These are phyloP conservation scores for Limonius californicus DNA, from an alignment of 1,140 invertebrate genomes.

Conservation along the genomic window DNA sequence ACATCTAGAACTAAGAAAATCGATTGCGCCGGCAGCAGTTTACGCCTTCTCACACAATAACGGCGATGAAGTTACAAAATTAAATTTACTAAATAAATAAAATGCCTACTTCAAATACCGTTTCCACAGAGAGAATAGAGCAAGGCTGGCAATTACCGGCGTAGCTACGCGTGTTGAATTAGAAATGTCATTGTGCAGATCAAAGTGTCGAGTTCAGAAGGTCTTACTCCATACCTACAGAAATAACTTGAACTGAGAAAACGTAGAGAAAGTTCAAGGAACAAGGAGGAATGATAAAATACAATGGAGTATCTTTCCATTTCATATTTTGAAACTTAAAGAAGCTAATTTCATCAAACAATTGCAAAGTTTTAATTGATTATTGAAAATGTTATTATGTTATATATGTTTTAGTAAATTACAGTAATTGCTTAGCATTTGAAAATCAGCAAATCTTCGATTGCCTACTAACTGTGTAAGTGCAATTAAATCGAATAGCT, in stretches of 20 bases:
- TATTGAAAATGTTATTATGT: no score
- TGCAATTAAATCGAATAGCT: background rate
- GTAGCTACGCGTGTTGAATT: conserved; percentile 18
- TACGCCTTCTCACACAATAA: background rate
- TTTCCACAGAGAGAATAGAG: conserved; percentile 8
- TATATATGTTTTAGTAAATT: no score
- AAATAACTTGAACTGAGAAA: background rate
- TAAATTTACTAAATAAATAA: conserved; percentile 25
- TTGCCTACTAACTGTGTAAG: background rate
- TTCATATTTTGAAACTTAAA: no score
- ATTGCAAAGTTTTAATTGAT: no score
- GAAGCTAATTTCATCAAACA: no score
- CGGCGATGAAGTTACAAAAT: conserved; percentile 22
- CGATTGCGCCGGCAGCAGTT: background rate
- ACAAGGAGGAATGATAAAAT: no score
- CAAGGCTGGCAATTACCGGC: conserved; percentile 20
- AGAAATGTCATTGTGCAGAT: conserved; percentile 20
- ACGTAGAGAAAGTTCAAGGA: background rate
- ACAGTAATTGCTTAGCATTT: no score
- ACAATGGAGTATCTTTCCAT: no score
- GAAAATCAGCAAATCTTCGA: no score
- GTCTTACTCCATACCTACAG: background rate
- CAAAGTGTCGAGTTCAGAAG: conserved; percentile 11
- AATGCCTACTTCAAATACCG: conserved; percentile 18
- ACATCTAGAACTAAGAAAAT: no score